Conservation (phyloP, 2,888 invertebrate species). For the Cheilosia variabilis region DNA sequence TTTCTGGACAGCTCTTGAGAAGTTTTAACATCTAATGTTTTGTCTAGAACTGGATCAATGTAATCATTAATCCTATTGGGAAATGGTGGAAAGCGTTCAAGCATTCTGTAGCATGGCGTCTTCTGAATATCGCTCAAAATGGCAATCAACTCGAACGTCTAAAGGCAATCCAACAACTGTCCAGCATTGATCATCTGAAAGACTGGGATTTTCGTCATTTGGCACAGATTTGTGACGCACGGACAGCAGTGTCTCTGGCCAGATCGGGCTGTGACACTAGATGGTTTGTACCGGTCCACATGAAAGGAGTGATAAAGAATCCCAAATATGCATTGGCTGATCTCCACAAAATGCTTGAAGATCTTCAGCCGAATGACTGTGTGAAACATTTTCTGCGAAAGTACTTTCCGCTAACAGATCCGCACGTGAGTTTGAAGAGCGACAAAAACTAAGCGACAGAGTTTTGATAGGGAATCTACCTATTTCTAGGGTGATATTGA, state of each 20-base stretch:
- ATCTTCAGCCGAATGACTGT: constrained; percentile 80
- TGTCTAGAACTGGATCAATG: constrained; percentile 82
- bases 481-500: constrained; percentile 78
- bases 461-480: neutral
- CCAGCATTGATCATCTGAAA: constrained; percentile 87
- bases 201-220: constrained; percentile 89
- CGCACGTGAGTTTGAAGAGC: constrained; percentile 77
- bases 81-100: constrained; percentile 87
- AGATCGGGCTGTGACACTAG: constrained; percentile 89
- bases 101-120: constrained; percentile 87
- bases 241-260: constrained; percentile 91
- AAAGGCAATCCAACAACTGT: constrained; percentile 87
- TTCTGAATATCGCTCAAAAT: constrained; percentile 87
- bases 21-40: neutral
- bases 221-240: constrained; percentile 91
- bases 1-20: neutral
- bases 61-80: constrained; percentile 83
- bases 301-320: constrained; percentile 83
- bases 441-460: neutral
- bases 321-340: constrained; percentile 81
- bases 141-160: constrained; percentile 87
- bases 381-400: constrained; percentile 82
- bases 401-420: constrained; percentile 81
- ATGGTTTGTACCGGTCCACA: constrained; percentile 90
- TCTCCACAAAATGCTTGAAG: constrained; percentile 79